Evolutionary conservation across 2,888 invertebrate species (phyloP), one percentile per base, ranked within the genome.

Genomic region (Drosophila mimica): DNA sequence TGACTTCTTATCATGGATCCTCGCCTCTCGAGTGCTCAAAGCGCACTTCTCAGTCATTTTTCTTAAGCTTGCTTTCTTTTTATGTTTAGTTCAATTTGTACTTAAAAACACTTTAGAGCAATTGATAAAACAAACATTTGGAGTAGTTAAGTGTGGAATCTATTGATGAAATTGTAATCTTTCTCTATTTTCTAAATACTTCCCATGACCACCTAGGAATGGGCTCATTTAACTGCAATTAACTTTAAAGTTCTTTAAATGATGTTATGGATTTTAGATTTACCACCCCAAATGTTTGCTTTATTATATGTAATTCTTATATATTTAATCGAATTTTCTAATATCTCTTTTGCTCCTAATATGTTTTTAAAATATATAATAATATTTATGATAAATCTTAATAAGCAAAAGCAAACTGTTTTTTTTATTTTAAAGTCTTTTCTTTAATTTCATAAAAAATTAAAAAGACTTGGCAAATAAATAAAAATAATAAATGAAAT

Each of bases 11-110:
- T 31, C n/a, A 38, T 70, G 65, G 60, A 83, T 76, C 78, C 67
- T 73, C 73, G 40, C 59, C 49, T 56, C 59, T 68, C 62, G 70
- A 72, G 74, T 73, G 76, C 69, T 76, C 28, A 43, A 71, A 68
- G 62, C 61, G 59, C 71, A 36, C 40, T 59, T 43, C 61, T 79
- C 74, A 84, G 90, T 88, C 88, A 89, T 60, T 79, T 87, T 61
- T 53, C 58, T 48, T 80, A 88, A 77, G 89, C 76, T 79, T 84
- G 61, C 59, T 75, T 25, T 36, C 34, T 53, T 76, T 76, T 72
- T 78, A 74, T 71, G 9, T 60, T 59, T 70, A 81, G 63, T 68
- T 76, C 57, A 61, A 58, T 8, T 38, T 43, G 17, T 68, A 72
- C 20, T 40, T 9, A 51, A 54, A 65, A 66, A 40, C 17, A 30